Conservation (phyloP, 2,113 vertebrate species). For the Pholis gunnellus region DNA sequence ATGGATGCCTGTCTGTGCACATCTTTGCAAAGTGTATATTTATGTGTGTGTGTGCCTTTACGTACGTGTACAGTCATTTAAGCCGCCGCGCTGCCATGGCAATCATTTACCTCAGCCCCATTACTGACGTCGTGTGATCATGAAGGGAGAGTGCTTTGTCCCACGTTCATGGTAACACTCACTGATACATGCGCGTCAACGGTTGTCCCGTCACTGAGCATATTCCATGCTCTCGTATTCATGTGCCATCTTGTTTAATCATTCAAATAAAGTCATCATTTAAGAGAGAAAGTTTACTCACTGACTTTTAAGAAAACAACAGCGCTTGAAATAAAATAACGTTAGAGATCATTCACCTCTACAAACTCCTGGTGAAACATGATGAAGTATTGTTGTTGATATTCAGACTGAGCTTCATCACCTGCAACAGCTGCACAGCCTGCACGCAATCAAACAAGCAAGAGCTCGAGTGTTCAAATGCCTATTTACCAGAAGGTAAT, state of each 20-base stretch:
- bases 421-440: constrained; percentile 40
- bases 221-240: neutral
- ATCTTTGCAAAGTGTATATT: constrained; percentile 39
- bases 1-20: constrained; percentile 67
- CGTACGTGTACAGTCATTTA: constrained; percentile 26
- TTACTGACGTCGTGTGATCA: constrained; percentile 62
- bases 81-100: constrained; percentile 66
- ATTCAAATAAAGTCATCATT: neutral
- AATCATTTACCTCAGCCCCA: constrained; percentile 70
- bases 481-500: constrained; percentile 34
- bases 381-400: neutral
- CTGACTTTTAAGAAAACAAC: constrained; percentile 7
- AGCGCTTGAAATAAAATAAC: neutral
- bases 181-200: constrained; percentile 7
- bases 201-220: constrained; percentile 14
- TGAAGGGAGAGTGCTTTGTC: constrained; percentile 68
- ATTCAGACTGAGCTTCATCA: constrained; percentile 25
- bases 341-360: constrained; percentile 1
- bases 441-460: constrained; percentile 35
- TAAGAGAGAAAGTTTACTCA: constrained; percentile 5
- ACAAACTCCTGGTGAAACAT: constrained; percentile 8
- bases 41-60: constrained; percentile 2
- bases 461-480: constrained; percentile 12
- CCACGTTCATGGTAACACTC: constrained; percentile 44
- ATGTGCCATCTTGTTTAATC: neutral